Evolutionary conservation across 1,140 invertebrate genomes (phyloP).

Genomic region (Dysdera silvatica): DNA sequence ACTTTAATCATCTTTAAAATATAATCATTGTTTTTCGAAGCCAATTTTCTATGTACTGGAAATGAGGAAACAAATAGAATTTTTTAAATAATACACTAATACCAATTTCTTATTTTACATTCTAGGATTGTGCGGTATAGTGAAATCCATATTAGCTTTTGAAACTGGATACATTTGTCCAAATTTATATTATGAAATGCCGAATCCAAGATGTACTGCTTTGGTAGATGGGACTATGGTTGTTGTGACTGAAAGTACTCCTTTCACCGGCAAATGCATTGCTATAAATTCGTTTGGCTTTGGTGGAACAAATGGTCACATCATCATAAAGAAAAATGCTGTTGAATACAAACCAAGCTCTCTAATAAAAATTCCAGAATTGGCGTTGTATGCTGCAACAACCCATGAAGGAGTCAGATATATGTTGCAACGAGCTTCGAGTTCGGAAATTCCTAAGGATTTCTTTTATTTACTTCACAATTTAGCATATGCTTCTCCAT

Average conservation of each 20-base stretch:
- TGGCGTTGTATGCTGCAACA: conserved; percentile 45
- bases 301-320: conserved; percentile 91
- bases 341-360: not conserved
- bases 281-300: conserved; percentile 95
- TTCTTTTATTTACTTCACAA: conserved; percentile 23
- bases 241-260: conserved; percentile 42
- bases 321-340: conserved; percentile 61
- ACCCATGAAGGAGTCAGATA: conserved; percentile 45
- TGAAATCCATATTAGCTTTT: conserved; percentile 49
- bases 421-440: no score
- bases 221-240: conserved; percentile 67
- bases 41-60: no score
- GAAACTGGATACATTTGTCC: conserved; percentile 47
- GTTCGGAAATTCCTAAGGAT: conserved; percentile 31
- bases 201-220: conserved; percentile 50
- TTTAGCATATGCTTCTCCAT: not conserved
- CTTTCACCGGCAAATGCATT: conserved; percentile 75
- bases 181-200: conserved; percentile 50
- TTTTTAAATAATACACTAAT: no score
- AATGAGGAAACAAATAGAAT: no score
- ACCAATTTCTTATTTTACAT: no score
- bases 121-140: conserved; percentile 44
- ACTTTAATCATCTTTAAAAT: no score
- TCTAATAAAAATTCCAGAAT: conserved; percentile 31
- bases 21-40: no score